Evolutionary conservation across 2,797 vertebrate species (phyloP).

Genomic region (Falco biarmicus): DNA sequence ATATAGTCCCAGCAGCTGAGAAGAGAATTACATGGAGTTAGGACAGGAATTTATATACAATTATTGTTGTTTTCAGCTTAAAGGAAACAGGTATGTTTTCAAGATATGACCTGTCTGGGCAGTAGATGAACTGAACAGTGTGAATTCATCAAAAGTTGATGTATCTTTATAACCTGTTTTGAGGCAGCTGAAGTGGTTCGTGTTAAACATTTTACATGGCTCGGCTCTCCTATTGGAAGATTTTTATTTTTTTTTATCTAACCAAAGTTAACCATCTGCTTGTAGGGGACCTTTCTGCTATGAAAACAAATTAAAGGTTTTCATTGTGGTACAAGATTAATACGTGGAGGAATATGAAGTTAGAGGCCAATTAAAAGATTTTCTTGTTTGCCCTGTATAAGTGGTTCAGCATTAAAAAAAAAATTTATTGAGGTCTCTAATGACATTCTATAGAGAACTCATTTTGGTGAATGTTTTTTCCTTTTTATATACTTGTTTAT

Average conservation of each 20-base stretch:
- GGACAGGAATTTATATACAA: neutral
- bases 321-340: neutral
- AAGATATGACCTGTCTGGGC: constrained; percentile 7
- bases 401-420: neutral
- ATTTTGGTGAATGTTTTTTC: neutral
- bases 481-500: neutral
- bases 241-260: neutral
- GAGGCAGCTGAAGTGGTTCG: neutral
- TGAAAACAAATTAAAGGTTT: neutral
- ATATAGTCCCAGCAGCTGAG: neutral
- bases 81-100: neutral
- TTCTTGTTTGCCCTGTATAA: neutral
- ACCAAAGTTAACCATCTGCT: neutral
- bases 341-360: neutral
- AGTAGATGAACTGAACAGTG: neutral
- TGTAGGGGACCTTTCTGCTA: neutral
- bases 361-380: neutral
- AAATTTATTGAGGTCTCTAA: neutral
- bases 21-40: neutral
- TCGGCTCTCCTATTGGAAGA: neutral
- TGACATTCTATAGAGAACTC: neutral
- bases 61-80: neutral
- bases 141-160: constrained; percentile 17
- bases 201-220: constrained; percentile 7
- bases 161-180: neutral